Conservation (phyloP, 2,113 vertebrate species). For the Echinops telfairi region DNA sequence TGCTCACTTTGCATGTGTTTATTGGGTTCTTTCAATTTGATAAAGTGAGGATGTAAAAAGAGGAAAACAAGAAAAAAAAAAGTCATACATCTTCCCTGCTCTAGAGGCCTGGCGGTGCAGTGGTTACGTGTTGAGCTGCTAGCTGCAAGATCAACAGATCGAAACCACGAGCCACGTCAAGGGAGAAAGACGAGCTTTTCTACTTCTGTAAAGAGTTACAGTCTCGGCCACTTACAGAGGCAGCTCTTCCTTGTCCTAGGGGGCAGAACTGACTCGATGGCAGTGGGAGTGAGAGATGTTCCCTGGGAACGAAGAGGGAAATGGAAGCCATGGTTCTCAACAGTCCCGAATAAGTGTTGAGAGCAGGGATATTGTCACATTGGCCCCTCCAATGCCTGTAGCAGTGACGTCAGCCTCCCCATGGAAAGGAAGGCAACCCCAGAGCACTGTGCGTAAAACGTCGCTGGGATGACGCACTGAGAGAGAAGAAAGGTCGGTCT, state of each 20-base stretch:
- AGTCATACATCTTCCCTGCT: not conserved
- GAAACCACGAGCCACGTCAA: no score
- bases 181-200: no score
- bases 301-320: slow-evolving; percentile 15
- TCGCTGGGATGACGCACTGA: no score
- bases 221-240: no score
- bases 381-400: rapidly evolving
- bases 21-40: slow-evolving; percentile 3
- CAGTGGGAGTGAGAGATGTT: not conserved
- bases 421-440: not conserved
- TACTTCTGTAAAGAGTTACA: no score
- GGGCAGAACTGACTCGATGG: no score
- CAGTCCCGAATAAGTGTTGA: not conserved
- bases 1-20: slow-evolving; percentile 53
- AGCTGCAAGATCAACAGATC: no score
- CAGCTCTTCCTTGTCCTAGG: no score
- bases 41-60: slow-evolving; percentile 24
- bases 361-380: not conserved
- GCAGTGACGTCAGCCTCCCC: not conserved
- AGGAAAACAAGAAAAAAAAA: not conserved
- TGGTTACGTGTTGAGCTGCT: no score
- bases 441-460: not conserved
- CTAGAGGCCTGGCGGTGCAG: not conserved
- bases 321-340: not conserved
- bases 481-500: not conserved